Evolutionary conservation across 1,140 invertebrate species (phyloP).

Genomic region (Cecropterus lyciades): DNA sequence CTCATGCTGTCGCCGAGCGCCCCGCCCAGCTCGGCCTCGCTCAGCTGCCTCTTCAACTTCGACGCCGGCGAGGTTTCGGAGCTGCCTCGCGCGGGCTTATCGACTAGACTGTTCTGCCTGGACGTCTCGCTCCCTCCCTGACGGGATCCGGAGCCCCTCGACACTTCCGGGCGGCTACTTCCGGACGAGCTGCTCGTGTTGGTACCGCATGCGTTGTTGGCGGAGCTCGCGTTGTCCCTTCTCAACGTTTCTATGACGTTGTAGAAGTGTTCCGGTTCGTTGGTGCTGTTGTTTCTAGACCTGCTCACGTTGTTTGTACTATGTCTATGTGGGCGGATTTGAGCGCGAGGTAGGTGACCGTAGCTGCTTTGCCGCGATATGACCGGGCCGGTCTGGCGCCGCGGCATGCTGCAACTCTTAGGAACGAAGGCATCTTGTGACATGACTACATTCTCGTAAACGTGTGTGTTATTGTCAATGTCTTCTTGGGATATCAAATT

Average conservation of each 20-base stretch:
- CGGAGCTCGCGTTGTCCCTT: constrained; percentile 41
- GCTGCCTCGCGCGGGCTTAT: constrained; percentile 43
- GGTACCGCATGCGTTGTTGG: constrained; percentile 47
- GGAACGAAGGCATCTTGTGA: constrained; percentile 62
- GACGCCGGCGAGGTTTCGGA: constrained; percentile 41
- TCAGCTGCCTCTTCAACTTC: constrained; percentile 57
- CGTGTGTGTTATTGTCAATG: constrained; percentile 65
- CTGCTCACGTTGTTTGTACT: constrained; percentile 62
- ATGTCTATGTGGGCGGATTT: constrained; percentile 62
- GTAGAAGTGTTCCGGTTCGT: constrained; percentile 69
- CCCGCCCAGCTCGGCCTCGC: constrained; percentile 58
- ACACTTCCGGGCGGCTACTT: constrained; percentile 48
- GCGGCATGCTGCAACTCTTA: constrained; percentile 79
- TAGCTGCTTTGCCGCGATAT: constrained; percentile 67
- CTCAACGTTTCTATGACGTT: constrained; percentile 65
- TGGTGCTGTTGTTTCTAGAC: constrained; percentile 53
- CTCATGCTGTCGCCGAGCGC: constrained; percentile 41
- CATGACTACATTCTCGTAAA: constrained; percentile 77
- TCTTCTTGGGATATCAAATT: constrained; percentile 79
- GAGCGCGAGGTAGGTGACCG: constrained; percentile 65
- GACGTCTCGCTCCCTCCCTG: constrained; percentile 39
- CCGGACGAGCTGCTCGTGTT: constrained; percentile 66
- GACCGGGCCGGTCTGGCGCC: constrained; percentile 57
- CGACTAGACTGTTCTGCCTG: constrained; percentile 64
- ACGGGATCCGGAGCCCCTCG: constrained; percentile 23